Evolutionary conservation across 2,797 vertebrate species (phyloP), one percentile per base, ranked within the genome.

Genomic region (Notoglanidium macrostoma): DNA sequence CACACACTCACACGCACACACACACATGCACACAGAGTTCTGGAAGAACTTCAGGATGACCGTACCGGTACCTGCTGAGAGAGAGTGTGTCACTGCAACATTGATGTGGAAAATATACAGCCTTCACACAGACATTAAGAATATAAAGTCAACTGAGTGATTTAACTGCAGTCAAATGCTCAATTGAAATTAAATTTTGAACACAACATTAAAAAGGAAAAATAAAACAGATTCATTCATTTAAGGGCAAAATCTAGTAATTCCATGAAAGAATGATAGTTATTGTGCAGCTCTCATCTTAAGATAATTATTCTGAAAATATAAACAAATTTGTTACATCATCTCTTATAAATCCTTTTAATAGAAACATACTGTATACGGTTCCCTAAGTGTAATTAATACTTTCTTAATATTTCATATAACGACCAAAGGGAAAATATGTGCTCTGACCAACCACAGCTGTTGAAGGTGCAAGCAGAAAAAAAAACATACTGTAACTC

Each of bases 1-100:
- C 76, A 57, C 76, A 78, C 76, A 12, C 76, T 14, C 55, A 23
- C 40, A 63, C 84, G 63, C 70, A 59, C 83, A 85, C 68, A 61
- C 84, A 54, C 73, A 78, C 61, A 51, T 40, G 68, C 44, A 26
- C 54, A 81, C 55, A 23, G 10, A 29, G 76, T 63, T 46, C 1
- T 84, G n/a, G 29, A 79, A 78, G 61, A 78, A 67, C 73, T 77
- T 85, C 73, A 85, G 59, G 44, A 63, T 29, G 55, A 85, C n/a
- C 57, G n/a, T n/a, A n/a, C n/a, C n/a, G n/a, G 12, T 61, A 61
- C 57, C 46, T 32, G 57, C 83, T 73, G 35, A 74, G 32, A 59
- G 35, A 84, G 67, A 59, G 83, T 63, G 15, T 51, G 57, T 76
- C 59, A 78, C 59, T 32, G 29, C 32, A 67, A 65, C 57, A 85